A percentile compares a stretch with the other conserved stretches of the same genome.
Evolutionary conservation across 2,888 invertebrate species (phyloP).

Genomic region (Sylvicola cinctus): DNA sequence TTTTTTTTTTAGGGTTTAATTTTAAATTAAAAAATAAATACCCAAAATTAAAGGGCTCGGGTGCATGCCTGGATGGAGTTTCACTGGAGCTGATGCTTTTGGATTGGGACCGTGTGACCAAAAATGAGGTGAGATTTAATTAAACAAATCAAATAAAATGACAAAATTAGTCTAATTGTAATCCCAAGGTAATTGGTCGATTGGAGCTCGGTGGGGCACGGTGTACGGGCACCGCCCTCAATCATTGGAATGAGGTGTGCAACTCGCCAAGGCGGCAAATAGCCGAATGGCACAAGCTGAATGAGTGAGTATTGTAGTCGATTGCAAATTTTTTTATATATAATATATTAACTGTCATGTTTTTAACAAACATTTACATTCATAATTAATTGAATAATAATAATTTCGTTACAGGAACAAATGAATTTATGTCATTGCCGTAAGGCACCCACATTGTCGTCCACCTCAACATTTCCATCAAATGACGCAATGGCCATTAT

Average conservation of each 20-base stretch:
- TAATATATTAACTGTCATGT: too few species aligned
- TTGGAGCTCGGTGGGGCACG: constrained; percentile 76
- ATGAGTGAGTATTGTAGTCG: constrained; percentile 63
- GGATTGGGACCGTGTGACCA: constrained; percentile 96
- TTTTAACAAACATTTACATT: too few species aligned
- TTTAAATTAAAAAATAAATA: too few species aligned
- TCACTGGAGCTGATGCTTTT: constrained; percentile 31
- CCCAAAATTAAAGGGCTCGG: constrained; percentile 16
- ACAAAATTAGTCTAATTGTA: background rate
- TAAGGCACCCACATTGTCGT: too few species aligned
- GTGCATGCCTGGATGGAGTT: constrained; percentile 23
- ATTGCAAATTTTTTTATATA: too few species aligned
- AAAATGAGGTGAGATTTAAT: constrained; percentile 60
- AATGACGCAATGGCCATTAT: too few species aligned
- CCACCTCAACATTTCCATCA: too few species aligned
- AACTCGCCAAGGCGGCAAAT: constrained; percentile 94
- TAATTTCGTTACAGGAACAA: too few species aligned
- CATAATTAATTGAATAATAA: too few species aligned
- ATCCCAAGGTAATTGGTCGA: constrained; percentile 72
- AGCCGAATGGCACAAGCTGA: constrained; percentile 97
- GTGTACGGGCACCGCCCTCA: constrained; percentile 59
- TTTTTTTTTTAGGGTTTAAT: constrained; percentile 37
- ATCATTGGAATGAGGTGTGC: constrained; percentile 96
- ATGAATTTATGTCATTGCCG: too few species aligned
- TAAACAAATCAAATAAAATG: background rate